Evolutionary conservation across 2,888 invertebrate genomes (phyloP).

Genomic region (Plagiodera versicolora): DNA sequence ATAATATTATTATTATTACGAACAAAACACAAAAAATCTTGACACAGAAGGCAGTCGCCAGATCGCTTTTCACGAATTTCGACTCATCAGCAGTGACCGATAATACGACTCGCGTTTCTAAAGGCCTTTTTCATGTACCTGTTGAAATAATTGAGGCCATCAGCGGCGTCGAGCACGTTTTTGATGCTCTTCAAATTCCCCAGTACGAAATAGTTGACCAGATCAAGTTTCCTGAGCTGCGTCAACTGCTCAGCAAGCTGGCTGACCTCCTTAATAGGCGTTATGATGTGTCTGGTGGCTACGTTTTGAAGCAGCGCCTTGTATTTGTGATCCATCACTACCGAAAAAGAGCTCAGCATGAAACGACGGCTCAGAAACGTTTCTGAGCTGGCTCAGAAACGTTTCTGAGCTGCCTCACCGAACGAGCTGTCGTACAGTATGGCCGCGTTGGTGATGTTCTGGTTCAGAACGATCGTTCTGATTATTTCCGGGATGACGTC

Average conservation of each 20-base stretch:
- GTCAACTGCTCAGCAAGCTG: conserved; percentile 68
- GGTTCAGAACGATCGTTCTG: conserved; percentile 74
- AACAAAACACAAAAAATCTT: no score
- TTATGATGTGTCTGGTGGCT: conserved; percentile 88
- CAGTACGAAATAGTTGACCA: conserved; percentile 87
- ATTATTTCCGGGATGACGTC: conserved; percentile 84
- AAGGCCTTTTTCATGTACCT: no score
- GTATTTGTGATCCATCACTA: conserved; percentile 93
- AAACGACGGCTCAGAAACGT: conserved; percentile 3
- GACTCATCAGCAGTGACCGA: no score
- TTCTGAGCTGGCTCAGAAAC: neutral
- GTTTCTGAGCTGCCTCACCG: conserved; percentile 56
- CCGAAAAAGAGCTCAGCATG: no score
- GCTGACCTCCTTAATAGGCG: conserved; percentile 60
- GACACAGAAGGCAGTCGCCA: neutral
- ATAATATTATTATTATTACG: no score
- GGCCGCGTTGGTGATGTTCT: conserved; percentile 90
- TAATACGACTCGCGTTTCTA: no score
- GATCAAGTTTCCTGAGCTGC: conserved; percentile 76
- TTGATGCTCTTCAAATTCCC: conserved; percentile 72
- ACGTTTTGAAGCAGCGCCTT: conserved; percentile 88
- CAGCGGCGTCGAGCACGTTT: conserved; percentile 59
- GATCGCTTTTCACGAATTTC: no score
- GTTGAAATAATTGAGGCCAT: conserved; percentile 74
- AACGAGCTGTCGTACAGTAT: conserved; percentile 88